Percentiles rank a stretch among this genome's conserved stretches.
phyloP scores from a whole-genome alignment of 2,888 invertebrate genomes.

The Ochropleura leucogaster region DNA sequence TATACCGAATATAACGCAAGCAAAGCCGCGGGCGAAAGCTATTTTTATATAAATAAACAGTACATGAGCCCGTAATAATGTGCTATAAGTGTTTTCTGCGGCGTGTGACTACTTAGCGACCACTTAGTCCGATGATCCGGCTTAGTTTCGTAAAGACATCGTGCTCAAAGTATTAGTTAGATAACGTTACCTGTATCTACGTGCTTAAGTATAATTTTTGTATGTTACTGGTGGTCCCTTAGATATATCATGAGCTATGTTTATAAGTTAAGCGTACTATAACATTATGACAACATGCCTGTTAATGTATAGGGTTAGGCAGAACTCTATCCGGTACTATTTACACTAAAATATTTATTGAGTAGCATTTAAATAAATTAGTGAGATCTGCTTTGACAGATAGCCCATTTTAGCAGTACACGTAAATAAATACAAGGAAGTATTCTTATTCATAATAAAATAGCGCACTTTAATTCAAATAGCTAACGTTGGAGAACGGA shows the following conservation, averaged over 20 bases:
- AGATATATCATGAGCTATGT: neutral
- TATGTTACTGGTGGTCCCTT: neutral
- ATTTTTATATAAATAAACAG: slow-evolving; percentile 50
- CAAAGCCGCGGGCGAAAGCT: too few species aligned
- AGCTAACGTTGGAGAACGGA: too few species aligned
- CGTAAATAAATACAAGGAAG: neutral
- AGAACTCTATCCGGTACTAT: neutral
- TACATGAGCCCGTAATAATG: slow-evolving; percentile 50
- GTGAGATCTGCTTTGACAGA: too few species aligned
- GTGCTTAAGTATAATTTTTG: neutral
- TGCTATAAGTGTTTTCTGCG: slow-evolving; percentile 60
- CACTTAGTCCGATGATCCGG: slow-evolving; percentile 61
- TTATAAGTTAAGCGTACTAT: neutral
- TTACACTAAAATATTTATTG: neutral
- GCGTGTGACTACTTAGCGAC: slow-evolving; percentile 55
- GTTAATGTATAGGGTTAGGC: neutral
- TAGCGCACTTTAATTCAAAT: too few species aligned
- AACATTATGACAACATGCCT: neutral
- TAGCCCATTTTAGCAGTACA: too few species aligned
- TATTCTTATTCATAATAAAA: neutral
- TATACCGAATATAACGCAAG: too few species aligned
- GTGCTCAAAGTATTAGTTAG: slow-evolving; percentile 52
- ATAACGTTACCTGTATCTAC: slow-evolving; percentile 37
- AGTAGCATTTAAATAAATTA: neutral
- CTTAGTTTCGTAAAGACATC: slow-evolving; percentile 59